These are phyloP conservation scores for Chamaea fasciata DNA, from an alignment of 2,113 vertebrate genomes.

Conservation along the genomic window DNA sequence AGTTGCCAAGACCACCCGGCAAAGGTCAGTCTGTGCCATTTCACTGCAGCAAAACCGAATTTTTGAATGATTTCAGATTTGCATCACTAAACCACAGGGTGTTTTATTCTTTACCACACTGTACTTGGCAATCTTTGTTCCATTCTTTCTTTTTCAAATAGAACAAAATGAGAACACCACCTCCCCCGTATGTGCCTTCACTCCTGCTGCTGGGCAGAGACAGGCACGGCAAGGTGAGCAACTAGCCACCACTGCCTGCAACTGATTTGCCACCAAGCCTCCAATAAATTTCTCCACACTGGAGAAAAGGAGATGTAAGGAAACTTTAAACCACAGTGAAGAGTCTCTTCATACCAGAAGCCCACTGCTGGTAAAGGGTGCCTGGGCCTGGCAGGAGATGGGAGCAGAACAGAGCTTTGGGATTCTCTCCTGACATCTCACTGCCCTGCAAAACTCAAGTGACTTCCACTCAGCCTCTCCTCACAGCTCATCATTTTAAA, in stretches of 20 bases:
- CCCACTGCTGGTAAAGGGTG: accelerated
- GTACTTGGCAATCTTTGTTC: neutral
- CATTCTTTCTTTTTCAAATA: neutral
- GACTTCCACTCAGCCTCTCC: neutral
- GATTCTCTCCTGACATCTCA: neutral
- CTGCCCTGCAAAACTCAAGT: neutral
- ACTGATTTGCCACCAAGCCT: neutral
- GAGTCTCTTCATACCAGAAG: neutral
- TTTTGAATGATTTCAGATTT: neutral
- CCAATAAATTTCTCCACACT: neutral
- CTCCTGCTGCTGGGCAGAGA: neutral
- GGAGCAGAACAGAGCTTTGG: neutral
- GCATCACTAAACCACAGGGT: neutral
- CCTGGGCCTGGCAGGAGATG: neutral
- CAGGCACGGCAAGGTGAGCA: accelerated
- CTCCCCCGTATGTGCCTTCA: accelerated
- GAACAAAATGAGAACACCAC: neutral
- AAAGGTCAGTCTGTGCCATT: neutral
- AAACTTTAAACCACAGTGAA: neutral
- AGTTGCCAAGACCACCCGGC: neutral
- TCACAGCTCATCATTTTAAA: neutral
- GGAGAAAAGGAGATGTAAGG: neutral
- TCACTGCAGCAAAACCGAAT: neutral
- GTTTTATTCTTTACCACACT: neutral
- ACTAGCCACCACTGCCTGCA: neutral